A percentile compares a stretch with the other conserved stretches of the same genome.
phyloP scores from a whole-genome alignment of 2,888 invertebrate genomes.

The Alviniconcha strummeri region DNA sequence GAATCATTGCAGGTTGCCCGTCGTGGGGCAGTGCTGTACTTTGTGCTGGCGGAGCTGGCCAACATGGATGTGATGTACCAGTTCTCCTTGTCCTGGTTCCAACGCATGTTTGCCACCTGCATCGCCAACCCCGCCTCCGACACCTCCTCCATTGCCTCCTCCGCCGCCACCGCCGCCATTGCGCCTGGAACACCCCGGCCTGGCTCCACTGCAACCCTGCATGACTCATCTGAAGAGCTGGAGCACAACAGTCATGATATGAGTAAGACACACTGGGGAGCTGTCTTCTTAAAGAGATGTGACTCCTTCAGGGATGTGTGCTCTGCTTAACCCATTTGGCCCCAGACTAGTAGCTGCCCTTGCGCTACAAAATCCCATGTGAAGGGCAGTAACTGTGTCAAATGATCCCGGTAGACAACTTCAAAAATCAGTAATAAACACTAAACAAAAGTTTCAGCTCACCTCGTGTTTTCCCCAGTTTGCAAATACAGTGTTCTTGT shows the following conservation, averaged over 20 bases:
- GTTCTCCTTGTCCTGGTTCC: conserved; percentile 73
- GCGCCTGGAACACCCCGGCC: conserved; percentile 35
- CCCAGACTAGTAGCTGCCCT: too few relatives aligned
- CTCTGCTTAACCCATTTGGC: too few relatives aligned
- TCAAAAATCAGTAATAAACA: too few relatives aligned
- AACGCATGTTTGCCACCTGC: conserved; percentile 69
- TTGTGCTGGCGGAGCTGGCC: conserved; percentile 71
- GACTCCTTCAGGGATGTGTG: too few relatives aligned
- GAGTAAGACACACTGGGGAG: background rate
- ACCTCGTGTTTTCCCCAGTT: too few relatives aligned
- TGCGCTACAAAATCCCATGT: too few relatives aligned
- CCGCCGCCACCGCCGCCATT: conserved; percentile 32
- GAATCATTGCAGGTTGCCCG: conserved; percentile 66
- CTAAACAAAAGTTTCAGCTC: too few relatives aligned
- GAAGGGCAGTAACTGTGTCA: too few relatives aligned
- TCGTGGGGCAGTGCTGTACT: conserved; percentile 72
- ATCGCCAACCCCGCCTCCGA: conserved; percentile 47
- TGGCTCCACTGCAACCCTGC: conserved; percentile 10
- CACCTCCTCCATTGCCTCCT: conserved; percentile 19
- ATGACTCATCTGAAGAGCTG: conserved; percentile 17
- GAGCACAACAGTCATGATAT: background rate
- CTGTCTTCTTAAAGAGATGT: too few relatives aligned
- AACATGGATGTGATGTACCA: conserved; percentile 73
- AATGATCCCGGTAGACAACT: too few relatives aligned
- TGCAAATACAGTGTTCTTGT: too few relatives aligned